phyloP scores from a whole-genome alignment of 2,797 vertebrate genomes.

The Bradypodion pumilum region DNA sequence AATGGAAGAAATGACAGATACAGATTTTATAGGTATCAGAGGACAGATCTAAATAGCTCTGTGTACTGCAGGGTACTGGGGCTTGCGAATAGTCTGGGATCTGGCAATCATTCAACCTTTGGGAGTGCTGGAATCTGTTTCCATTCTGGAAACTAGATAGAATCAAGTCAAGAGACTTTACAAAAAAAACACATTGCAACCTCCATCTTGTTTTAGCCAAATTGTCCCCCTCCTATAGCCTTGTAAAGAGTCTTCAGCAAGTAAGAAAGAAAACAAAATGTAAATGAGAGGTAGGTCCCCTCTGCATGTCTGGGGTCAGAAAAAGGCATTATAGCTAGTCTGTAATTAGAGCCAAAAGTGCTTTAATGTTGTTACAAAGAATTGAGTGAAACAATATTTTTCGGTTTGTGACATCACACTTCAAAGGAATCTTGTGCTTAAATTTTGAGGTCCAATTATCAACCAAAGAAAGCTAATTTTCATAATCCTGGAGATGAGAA shows the following conservation, averaged over 20 bases:
- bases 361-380: no score
- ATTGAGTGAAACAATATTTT: no score
- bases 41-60: background rate
- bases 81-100: accelerated
- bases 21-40: background rate
- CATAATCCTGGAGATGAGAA: no score
- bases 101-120: background rate
- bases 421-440: no score
- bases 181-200: background rate
- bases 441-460: no score
- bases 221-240: background rate
- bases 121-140: background rate
- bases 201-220: background rate
- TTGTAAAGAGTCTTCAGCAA: background rate
- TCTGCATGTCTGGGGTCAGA: background rate
- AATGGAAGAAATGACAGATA: slow-evolving; percentile 24
- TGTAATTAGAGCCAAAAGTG: no score
- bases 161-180: background rate
- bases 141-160: background rate
- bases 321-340: no score
- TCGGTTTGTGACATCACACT: no score
- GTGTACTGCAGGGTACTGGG: background rate
- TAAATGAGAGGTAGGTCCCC: background rate
- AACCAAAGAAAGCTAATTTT: no score
- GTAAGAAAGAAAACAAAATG: background rate